Evolutionary conservation across 2,797 vertebrate genomes (phyloP).

Genomic region (Strix occidentalis): DNA sequence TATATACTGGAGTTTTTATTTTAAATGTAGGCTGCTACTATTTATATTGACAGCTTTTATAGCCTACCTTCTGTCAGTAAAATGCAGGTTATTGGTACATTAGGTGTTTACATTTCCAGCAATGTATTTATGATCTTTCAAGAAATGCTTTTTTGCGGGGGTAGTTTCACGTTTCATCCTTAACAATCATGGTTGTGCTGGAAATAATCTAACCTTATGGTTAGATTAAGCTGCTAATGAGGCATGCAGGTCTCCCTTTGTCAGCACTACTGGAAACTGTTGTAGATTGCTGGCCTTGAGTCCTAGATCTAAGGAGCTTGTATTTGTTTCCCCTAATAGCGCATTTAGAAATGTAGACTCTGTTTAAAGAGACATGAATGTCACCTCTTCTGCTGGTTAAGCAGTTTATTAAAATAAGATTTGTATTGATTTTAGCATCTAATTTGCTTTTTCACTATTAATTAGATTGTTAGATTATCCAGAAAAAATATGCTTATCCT

Average conservation of each 20-base stretch:
- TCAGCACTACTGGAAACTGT: conserved; percentile 21
- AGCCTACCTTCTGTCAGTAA: neutral
- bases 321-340: conserved; percentile 12
- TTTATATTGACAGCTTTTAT: neutral
- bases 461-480: neutral
- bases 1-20: neutral
- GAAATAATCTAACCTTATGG: conserved; percentile 42
- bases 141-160: neutral
- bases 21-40: neutral
- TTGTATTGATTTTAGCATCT: neutral
- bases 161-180: neutral
- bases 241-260: conserved; percentile 18
- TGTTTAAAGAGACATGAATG: neutral
- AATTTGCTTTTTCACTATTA: neutral
- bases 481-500: neutral
- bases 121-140: neutral
- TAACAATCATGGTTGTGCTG: rapidly evolving
- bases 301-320: neutral
- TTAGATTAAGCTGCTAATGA: conserved; percentile 59
- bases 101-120: neutral
- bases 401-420: neutral
- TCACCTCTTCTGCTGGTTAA: neutral
- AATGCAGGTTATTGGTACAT: neutral
- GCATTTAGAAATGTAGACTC: neutral
- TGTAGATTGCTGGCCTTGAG: conserved; percentile 29